phyloP scores from a whole-genome alignment of 2,113 vertebrate species.

The Elaphurus davidianus region DNA sequence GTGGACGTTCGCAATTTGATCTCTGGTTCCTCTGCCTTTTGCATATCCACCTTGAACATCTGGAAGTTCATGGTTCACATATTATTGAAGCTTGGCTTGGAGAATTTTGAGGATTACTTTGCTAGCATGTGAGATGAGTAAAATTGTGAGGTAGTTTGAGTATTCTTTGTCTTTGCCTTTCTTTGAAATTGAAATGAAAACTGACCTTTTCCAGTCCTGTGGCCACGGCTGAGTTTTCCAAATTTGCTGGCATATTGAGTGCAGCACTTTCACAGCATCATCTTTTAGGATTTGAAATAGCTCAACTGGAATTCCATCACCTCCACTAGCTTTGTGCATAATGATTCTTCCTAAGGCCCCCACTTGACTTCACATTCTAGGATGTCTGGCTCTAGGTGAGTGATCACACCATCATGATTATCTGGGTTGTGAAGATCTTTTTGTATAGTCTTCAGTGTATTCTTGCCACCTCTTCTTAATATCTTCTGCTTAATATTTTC shows the following conservation, averaged over 20 bases:
- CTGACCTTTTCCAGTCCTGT: background rate
- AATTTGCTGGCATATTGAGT: background rate
- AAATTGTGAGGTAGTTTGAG: background rate
- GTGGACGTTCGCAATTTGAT: background rate
- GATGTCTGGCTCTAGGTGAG: background rate
- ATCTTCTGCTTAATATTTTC: background rate
- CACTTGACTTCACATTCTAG: background rate
- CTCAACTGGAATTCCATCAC: background rate
- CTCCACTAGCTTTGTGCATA: background rate
- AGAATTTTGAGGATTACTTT: background rate
- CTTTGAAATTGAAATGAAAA: background rate
- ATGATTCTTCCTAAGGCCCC: background rate
- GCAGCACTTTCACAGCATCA: background rate
- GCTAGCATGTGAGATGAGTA: background rate
- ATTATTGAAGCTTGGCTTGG: background rate
- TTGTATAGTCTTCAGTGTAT: background rate
- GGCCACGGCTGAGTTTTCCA: background rate
- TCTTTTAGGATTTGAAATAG: too few species aligned
- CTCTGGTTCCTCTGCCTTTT: background rate
- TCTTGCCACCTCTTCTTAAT: background rate
- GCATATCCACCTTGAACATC: background rate
- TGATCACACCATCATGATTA: fast-evolving
- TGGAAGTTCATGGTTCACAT: background rate
- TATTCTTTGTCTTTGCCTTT: background rate
- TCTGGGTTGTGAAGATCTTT: background rate